Evolutionary conservation across 2,113 vertebrate genomes (phyloP).

Genomic region (Pomatostomus ruficeps): DNA sequence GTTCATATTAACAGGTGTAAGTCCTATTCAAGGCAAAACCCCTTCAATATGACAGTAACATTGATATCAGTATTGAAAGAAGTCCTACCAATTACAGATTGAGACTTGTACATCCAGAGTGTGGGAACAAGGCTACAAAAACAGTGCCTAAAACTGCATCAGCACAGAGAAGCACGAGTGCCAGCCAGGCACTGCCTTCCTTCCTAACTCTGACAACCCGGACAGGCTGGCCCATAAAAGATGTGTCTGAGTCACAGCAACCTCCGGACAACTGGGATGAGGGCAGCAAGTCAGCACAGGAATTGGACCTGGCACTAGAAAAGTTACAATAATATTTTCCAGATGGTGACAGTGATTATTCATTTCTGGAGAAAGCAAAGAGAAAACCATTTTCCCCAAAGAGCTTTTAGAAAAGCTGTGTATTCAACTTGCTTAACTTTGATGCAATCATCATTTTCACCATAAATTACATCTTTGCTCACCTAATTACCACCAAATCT

Average conservation of each 20-base stretch:
- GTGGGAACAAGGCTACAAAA: background rate
- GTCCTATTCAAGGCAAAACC: background rate
- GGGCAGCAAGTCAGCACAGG: background rate
- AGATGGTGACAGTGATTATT: background rate
- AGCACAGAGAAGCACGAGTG: background rate
- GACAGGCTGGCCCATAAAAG: background rate
- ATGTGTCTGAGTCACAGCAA: background rate
- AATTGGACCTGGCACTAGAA: background rate
- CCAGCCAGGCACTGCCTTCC: background rate
- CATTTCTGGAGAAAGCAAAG: background rate
- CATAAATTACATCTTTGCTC: background rate
- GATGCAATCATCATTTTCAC: background rate
- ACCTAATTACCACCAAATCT: background rate
- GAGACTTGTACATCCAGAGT: background rate
- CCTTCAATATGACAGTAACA: background rate
- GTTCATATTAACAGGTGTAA: background rate
- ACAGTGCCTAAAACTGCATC: background rate
- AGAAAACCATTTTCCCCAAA: background rate
- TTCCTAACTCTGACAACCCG: background rate
- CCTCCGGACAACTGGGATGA: background rate
- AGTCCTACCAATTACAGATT: background rate
- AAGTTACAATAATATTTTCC: conserved; percentile 18
- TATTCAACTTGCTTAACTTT: background rate
- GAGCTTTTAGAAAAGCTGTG: background rate
- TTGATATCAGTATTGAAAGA: background rate